A percentile compares a stretch with the other conserved stretches of the same genome.
Conservation (phyloP, 2,888 invertebrate genomes). For the Pherbina coryleti region DNA sequence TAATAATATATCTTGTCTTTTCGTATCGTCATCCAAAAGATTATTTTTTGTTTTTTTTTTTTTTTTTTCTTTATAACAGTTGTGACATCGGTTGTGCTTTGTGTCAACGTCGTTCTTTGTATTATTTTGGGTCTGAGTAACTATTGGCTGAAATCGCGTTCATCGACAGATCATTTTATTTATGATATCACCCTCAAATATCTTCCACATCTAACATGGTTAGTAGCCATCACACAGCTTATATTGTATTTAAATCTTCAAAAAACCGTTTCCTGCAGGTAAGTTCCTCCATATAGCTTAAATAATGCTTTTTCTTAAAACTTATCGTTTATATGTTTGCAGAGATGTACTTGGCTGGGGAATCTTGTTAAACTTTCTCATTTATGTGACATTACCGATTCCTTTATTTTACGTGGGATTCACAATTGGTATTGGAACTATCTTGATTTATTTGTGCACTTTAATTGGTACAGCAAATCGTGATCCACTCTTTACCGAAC, state of each 20-base stretch:
- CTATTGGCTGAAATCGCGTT: background rate
- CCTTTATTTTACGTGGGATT: slow-evolving; percentile 74
- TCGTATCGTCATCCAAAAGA: background rate
- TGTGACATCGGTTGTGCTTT: slow-evolving; percentile 48
- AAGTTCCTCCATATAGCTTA: slow-evolving; percentile 40
- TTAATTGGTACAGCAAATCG: slow-evolving; percentile 73
- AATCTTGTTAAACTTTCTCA: slow-evolving; percentile 78
- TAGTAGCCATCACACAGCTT: slow-evolving; percentile 74
- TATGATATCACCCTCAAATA: slow-evolving; percentile 41
- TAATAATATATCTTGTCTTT: no score
- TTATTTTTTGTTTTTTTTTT: background rate
- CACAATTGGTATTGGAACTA: slow-evolving; percentile 74
- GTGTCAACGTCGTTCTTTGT: slow-evolving; percentile 47
- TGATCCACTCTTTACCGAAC: slow-evolving; percentile 71
- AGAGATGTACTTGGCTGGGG: slow-evolving; percentile 81
- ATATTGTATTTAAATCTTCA: slow-evolving; percentile 75
- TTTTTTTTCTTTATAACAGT: slow-evolving; percentile 38
- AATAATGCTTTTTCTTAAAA: background rate
- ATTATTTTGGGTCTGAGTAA: slow-evolving; percentile 41
- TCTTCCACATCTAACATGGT: slow-evolving; percentile 66
- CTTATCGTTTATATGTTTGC: slow-evolving; percentile 46
- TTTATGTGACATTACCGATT: slow-evolving; percentile 81
- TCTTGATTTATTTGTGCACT: slow-evolving; percentile 74
- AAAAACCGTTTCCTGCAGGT: slow-evolving; percentile 69
- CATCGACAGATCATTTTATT: background rate